These are phyloP conservation scores for Ciona savignyi DNA, from an alignment of 23 tunicate genomes.

Conservation along the genomic window DNA sequence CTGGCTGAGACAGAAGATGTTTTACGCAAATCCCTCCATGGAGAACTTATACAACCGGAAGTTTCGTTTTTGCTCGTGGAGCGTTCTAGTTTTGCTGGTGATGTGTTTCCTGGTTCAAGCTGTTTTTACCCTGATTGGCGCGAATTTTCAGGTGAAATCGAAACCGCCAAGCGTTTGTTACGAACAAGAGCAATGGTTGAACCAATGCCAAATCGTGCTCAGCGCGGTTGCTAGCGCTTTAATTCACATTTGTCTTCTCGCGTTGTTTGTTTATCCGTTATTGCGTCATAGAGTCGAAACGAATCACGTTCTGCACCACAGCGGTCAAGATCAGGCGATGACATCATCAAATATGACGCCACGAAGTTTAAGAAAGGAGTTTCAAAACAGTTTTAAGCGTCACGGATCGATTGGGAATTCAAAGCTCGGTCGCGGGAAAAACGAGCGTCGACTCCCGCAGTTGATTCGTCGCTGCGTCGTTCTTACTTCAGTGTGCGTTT, in stretches of 20 bases:
- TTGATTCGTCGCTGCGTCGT: constrained; percentile 20
- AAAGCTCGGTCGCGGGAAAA: neutral
- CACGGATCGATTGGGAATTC: neutral
- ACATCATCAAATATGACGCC: neutral
- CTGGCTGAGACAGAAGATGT: constrained; percentile 56
- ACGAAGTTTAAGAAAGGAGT: neutral
- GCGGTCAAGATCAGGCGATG: neutral
- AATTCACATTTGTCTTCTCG: constrained; percentile 21
- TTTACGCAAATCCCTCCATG: constrained; percentile 41
- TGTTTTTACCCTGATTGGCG: constrained; percentile 21
- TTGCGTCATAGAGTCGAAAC: constrained; percentile 19
- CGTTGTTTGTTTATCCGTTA: constrained; percentile 32
- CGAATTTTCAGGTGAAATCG: constrained; percentile 1
- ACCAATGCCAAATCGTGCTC: constrained; percentile 17
- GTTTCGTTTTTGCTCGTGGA: constrained; percentile 15
- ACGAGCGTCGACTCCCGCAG: neutral
- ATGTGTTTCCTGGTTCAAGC: constrained; percentile 15
- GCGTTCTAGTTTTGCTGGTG: constrained; percentile 5
- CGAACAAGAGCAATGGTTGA: constrained; percentile 8
- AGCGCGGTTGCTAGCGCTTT: constrained; percentile 12
- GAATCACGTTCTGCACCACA: neutral
- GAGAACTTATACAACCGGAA: constrained; percentile 11
- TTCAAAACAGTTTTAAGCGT: neutral
- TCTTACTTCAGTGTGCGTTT: constrained; percentile 21
- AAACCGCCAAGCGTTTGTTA: neutral